A percentile compares a stretch with the other conserved stretches of the same genome.
phyloP scores from a whole-genome alignment of 2,797 vertebrate species.

The Paedocypris micromegethes region DNA sequence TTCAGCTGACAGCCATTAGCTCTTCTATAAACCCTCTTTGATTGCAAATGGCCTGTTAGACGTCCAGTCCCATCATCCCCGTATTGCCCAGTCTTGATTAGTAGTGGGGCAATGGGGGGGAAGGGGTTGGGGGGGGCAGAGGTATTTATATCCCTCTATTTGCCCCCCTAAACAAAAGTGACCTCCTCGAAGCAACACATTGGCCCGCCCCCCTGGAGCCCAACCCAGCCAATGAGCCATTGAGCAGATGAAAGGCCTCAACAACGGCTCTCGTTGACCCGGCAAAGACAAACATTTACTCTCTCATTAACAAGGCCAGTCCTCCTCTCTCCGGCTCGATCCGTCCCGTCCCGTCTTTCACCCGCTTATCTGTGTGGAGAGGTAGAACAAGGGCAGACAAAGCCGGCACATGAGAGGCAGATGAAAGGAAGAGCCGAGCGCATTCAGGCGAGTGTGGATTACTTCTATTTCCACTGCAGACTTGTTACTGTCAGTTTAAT shows the following conservation, averaged over 20 bases:
- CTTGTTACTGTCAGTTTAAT: not conserved
- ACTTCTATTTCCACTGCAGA: not conserved
- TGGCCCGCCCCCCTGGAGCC: conserved; percentile 24
- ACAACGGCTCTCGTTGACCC: conserved; percentile 53
- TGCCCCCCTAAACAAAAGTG: conserved; percentile 24
- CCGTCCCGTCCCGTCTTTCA: conserved; percentile 15
- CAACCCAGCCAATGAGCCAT: conserved; percentile 37
- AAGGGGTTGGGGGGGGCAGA: conserved; percentile 31
- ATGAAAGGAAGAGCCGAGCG: not conserved
- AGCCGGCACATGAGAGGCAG: not conserved
- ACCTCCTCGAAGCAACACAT: conserved; percentile 10
- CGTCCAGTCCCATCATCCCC: not conserved
- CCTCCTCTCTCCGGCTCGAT: conserved; percentile 38
- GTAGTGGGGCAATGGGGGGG: conserved; percentile 12
- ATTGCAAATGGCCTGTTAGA: not conserved
- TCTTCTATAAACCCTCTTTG: too few species aligned
- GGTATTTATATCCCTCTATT: conserved; percentile 37
- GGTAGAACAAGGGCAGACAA: not conserved
- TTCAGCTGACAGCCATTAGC: too few species aligned
- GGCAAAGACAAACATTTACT: conserved; percentile 63
- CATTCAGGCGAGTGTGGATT: not conserved
- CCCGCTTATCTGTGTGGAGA: conserved; percentile 5
- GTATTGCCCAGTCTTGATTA: conserved; percentile 9
- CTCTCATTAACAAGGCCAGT: conserved; percentile 56
- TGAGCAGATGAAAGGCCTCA: conserved; percentile 58